Evolutionary conservation across 1,140 invertebrate species (phyloP).

Genomic region (Brachionus sp.): DNA sequence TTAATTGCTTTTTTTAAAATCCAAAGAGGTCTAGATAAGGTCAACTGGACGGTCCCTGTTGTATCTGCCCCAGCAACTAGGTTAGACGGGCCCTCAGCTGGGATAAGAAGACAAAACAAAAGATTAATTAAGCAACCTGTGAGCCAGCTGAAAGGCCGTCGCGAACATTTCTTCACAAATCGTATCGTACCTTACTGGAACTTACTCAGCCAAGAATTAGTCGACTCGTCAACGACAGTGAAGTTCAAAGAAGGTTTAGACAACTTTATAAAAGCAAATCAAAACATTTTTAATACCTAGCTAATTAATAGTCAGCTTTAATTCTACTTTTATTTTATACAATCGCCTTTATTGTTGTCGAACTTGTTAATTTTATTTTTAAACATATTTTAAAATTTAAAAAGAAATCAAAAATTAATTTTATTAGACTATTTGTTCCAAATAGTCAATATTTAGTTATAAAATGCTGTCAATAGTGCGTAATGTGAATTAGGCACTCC

Average conservation of each 20-base stretch:
- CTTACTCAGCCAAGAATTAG: background rate
- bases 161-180: background rate
- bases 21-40: background rate
- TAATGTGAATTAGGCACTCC: no score
- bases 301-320: no score
- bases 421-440: no score
- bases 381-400: no score
- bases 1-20: background rate
- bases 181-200: background rate
- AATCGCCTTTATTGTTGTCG: no score
- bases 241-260: background rate
- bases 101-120: background rate
- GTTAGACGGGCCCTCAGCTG: background rate
- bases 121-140: no score
- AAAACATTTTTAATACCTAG: no score
- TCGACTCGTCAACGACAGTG: background rate
- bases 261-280: background rate
- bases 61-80: background rate
- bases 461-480: no score
- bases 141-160: background rate
- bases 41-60: background rate
- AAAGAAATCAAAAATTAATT: no score
- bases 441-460: no score
- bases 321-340: no score
- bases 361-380: no score